phyloP scores from a whole-genome alignment of 2,797 vertebrate genomes.

The Poeciliopsis presidionis region DNA sequence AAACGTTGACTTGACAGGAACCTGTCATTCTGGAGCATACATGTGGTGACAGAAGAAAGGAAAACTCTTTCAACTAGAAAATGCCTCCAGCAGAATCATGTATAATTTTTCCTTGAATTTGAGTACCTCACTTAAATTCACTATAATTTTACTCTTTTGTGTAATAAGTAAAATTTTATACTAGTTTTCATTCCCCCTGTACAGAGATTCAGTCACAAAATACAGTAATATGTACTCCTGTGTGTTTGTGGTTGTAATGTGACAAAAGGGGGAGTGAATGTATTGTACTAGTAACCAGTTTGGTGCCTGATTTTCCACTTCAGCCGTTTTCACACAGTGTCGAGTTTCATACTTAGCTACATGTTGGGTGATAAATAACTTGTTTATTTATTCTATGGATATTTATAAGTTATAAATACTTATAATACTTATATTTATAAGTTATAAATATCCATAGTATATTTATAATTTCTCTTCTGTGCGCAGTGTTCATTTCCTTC shows the following conservation, averaged over 20 bases:
- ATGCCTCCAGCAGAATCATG: background rate
- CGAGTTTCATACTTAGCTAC: background rate
- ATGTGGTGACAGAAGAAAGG: background rate
- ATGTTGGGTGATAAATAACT: background rate
- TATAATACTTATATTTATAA: too few relatives aligned
- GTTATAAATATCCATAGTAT: too few relatives aligned
- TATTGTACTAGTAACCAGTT: background rate
- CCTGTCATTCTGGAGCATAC: background rate
- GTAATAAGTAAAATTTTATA: background rate
- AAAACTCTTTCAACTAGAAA: background rate
- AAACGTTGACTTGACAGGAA: background rate
- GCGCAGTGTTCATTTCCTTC: background rate
- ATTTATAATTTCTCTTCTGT: background rate
- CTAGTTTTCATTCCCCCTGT: background rate
- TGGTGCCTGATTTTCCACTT: slow-evolving; percentile 11
- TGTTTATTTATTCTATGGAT: background rate
- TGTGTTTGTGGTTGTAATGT: background rate
- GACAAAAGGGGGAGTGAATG: background rate
- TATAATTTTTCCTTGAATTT: background rate
- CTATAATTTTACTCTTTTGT: background rate
- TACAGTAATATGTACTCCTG: background rate
- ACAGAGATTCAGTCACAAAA: background rate
- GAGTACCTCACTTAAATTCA: background rate
- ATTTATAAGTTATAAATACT: too few relatives aligned
- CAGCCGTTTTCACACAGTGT: background rate